A percentile compares a stretch with the other conserved stretches of the same genome.
phyloP scores from a whole-genome alignment of 2,888 invertebrate genomes.

The Rhagonycha fulva region DNA sequence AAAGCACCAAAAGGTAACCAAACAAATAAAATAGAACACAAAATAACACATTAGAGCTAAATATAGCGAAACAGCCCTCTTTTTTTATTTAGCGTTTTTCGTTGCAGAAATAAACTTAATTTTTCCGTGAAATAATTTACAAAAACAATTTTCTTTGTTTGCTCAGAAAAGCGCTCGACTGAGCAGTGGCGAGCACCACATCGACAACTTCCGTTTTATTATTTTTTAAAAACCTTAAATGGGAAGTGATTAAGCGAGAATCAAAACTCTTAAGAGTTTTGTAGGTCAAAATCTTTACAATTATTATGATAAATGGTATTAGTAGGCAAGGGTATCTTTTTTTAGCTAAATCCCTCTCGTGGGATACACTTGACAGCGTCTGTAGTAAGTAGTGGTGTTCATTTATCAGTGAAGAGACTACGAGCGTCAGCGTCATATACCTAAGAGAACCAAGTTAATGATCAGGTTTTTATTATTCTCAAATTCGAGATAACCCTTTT shows the following conservation, averaged over 20 bases:
- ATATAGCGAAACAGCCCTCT: slow-evolving; percentile 7
- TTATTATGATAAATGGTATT: not conserved
- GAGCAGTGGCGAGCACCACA: no score
- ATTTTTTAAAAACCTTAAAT: not conserved
- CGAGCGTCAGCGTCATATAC: slow-evolving; percentile 31
- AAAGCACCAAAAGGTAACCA: slow-evolving; percentile 32
- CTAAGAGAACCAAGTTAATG: slow-evolving; percentile 28
- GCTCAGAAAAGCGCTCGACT: no score
- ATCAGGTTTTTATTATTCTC: slow-evolving; percentile 29
- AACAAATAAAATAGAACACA: slow-evolving; percentile 22
- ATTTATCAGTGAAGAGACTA: slow-evolving; percentile 34
- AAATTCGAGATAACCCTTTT: slow-evolving; percentile 16
- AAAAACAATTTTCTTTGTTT: no score
- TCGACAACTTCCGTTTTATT: not conserved
- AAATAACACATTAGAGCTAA: slow-evolving; percentile 17
- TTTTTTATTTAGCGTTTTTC: not conserved
- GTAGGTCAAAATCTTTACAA: not conserved
- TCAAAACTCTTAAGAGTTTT: not conserved
- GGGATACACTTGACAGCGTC: slow-evolving; percentile 32
- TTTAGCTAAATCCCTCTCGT: slow-evolving; percentile 25
- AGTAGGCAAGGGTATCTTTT: not conserved
- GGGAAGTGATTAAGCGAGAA: not conserved
- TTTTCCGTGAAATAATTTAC: not conserved
- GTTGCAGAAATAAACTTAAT: not conserved
- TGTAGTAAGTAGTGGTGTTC: slow-evolving; percentile 28